Evolutionary conservation across 1,140 invertebrate species (phyloP).

Genomic region (Caenorhabditis remanei): DNA sequence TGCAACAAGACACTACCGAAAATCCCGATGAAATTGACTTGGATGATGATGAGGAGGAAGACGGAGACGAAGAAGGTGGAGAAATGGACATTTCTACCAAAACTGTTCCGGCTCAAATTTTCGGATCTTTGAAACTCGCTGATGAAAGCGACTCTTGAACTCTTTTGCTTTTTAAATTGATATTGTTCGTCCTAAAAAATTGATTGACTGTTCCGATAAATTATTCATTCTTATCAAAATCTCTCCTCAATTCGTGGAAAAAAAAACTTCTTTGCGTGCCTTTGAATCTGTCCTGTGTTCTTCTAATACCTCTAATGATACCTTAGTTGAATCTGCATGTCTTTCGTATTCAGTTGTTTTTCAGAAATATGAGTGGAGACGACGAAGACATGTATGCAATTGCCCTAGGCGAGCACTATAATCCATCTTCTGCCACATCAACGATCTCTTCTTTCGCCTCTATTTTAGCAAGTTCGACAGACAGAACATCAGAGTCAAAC

Average conservation of each 20-base stretch:
- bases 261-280: neutral
- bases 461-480: neutral
- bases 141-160: constrained; percentile 5
- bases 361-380: neutral
- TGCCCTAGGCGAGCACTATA: neutral
- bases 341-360: neutral
- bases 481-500: neutral
- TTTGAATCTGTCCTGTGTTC: neutral
- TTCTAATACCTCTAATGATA: neutral
- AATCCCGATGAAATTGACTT: constrained; percentile 78
- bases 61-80: constrained; percentile 66
- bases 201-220: neutral
- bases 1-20: constrained; percentile 71
- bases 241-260: neutral
- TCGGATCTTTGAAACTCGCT: constrained; percentile 31
- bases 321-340: neutral
- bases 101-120: constrained; percentile 17
- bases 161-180: neutral
- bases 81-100: neutral
- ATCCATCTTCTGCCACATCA: neutral
- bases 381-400: constrained; percentile 3
- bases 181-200: neutral
- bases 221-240: neutral
- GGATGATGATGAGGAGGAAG: constrained; percentile 73
- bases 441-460: neutral